phyloP scores from a whole-genome alignment of 2,888 invertebrate species.

The Caenorhabditis sulstoni region DNA sequence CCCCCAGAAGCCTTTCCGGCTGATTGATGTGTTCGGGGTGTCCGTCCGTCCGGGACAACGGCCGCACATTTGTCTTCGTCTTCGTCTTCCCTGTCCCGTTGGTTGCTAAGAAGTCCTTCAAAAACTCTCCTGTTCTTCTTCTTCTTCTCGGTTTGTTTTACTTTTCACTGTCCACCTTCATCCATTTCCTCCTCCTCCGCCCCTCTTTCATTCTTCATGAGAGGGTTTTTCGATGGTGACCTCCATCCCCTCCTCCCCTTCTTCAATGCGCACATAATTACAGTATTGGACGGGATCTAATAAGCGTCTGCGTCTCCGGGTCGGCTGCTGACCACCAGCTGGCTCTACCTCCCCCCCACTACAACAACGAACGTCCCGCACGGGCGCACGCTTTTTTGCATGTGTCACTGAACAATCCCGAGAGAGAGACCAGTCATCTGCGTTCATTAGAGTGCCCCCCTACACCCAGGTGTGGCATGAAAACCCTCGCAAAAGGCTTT shows the following conservation, averaged over 20 bases:
- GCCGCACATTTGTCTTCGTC: slow-evolving; percentile 38
- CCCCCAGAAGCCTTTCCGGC: too few relatives aligned
- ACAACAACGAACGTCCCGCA: slow-evolving; percentile 22
- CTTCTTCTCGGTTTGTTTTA: slow-evolving; percentile 35
- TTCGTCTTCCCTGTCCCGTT: slow-evolving; percentile 2
- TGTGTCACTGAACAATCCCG: slow-evolving; percentile 42
- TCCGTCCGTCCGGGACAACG: not conserved
- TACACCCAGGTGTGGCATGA: not conserved
- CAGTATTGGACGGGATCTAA: slow-evolving; percentile 49
- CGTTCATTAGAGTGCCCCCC: slow-evolving; percentile 27
- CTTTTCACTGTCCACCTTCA: slow-evolving; percentile 7
- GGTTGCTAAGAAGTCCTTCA: slow-evolving; percentile 31
- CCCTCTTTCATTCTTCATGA: too few relatives aligned
- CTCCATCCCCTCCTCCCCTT: too few relatives aligned
- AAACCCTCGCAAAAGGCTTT: not conserved
- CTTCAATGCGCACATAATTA: slow-evolving; percentile 47
- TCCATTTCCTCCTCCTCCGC: slow-evolving; percentile 4
- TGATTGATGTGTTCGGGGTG: slow-evolving; percentile 39
- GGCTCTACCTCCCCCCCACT: too few relatives aligned
- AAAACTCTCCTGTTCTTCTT: slow-evolving; percentile 25
- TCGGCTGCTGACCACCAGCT: too few relatives aligned
- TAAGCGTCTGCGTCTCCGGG: slow-evolving; percentile 37
- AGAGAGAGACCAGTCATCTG: not conserved
- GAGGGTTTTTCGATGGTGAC: slow-evolving; percentile 17
- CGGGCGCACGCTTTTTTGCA: slow-evolving; percentile 45